Conservation (phyloP, 1,140 invertebrate species). For the Drosophila ogumai region DNA sequence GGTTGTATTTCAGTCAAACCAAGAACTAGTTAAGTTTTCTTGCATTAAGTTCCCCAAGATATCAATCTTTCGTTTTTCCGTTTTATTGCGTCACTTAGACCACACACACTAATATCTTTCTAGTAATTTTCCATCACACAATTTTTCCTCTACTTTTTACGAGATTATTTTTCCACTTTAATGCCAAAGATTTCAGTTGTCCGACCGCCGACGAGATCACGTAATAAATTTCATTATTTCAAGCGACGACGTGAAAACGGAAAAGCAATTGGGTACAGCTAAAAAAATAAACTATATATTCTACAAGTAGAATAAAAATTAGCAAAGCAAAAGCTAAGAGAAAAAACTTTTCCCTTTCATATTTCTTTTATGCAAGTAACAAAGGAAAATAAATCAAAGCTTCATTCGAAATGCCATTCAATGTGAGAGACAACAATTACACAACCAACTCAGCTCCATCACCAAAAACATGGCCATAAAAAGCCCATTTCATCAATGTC, state of each 20-base stretch:
- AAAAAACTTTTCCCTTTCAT: slow-evolving; percentile 12
- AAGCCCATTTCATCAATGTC: slow-evolving; percentile 78
- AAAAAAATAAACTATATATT: background rate
- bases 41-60: background rate
- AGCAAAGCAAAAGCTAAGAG: too few species aligned
- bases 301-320: background rate
- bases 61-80: slow-evolving; percentile 12
- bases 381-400: slow-evolving; percentile 14
- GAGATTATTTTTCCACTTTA: slow-evolving; percentile 47
- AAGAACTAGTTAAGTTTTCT: slow-evolving; percentile 8
- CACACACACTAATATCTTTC: slow-evolving; percentile 31
- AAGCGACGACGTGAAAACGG: slow-evolving; percentile 14
- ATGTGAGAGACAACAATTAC: slow-evolving; percentile 62
- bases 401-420: slow-evolving; percentile 53
- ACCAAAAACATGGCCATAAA: slow-evolving; percentile 67
- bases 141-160: slow-evolving; percentile 57
- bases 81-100: slow-evolving; percentile 35
- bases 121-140: slow-evolving; percentile 46
- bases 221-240: slow-evolving; percentile 72
- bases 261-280: slow-evolving; percentile 13
- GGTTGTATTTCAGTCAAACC: background rate
- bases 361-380: background rate
- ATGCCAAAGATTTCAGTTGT: slow-evolving; percentile 26
- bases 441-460: slow-evolving; percentile 65
- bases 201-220: slow-evolving; percentile 43